A percentile compares a stretch with the other conserved stretches of the same genome.
Conservation (phyloP, 2,113 vertebrate genomes). For the Megaptera novaeangliae region DNA sequence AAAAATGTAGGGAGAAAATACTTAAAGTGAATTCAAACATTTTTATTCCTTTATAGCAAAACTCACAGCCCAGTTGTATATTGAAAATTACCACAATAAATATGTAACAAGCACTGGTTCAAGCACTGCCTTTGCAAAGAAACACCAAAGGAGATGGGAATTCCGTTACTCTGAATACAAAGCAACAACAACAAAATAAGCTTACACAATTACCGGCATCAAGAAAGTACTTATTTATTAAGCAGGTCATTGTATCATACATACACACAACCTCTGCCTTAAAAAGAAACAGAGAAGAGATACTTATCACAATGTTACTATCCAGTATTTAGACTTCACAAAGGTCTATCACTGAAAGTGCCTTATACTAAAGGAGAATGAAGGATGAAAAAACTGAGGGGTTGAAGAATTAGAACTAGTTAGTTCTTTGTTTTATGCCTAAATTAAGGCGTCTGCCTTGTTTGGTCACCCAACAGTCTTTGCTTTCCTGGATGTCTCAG, state of each 20-base stretch:
- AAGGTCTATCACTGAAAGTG: not conserved
- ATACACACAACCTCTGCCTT: not conserved
- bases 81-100: not conserved
- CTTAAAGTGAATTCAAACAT: not conserved
- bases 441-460: not conserved
- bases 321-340: not conserved
- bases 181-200: not conserved
- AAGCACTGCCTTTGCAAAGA: not conserved
- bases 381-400: not conserved
- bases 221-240: not conserved
- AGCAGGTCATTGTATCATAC: not conserved
- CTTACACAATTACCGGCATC: not conserved
- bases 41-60: not conserved
- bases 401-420: not conserved
- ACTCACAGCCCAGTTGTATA: not conserved
- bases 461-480: not conserved
- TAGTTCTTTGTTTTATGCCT: not conserved
- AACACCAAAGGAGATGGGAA: not conserved
- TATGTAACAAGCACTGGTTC: not conserved
- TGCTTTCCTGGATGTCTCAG: not conserved
- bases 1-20: not conserved
- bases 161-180: not conserved
- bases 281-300: not conserved
- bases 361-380: not conserved
- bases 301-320: not conserved